Conservation (phyloP, 2,888 invertebrate genomes). For the Phlogophora meticulosa region DNA sequence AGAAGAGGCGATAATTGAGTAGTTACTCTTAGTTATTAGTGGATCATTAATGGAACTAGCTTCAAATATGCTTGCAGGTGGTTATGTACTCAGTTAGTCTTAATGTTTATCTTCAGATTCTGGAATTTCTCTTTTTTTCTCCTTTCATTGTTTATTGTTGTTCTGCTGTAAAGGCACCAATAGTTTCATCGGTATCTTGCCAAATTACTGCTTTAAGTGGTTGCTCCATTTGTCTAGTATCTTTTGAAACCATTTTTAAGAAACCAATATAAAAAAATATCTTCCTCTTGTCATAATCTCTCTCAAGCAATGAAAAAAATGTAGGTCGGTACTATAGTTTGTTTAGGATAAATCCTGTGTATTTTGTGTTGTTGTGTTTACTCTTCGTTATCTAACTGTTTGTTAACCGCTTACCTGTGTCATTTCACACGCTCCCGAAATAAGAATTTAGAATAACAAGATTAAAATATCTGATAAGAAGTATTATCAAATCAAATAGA, state of each 20-base stretch:
- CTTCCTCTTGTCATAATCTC: constrained; percentile 8
- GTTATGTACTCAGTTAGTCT: constrained; percentile 5
- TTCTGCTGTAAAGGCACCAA: neutral
- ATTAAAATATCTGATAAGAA: constrained; percentile 36
- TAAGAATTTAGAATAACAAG: constrained; percentile 35
- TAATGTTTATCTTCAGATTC: neutral
- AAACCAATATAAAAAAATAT: constrained; percentile 3
- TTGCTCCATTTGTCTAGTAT: neutral
- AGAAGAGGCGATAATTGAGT: constrained; percentile 39
- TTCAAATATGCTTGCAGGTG: constrained; percentile 6
- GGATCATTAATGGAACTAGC: constrained; percentile 28
- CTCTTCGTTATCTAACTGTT: constrained; percentile 53
- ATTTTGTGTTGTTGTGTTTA: constrained; percentile 37
- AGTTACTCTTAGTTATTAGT: constrained; percentile 19
- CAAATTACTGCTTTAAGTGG: neutral
- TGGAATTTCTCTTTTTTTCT: constrained; percentile 2
- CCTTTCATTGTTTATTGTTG: neutral
- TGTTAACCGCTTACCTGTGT: constrained; percentile 43
- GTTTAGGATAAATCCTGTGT: constrained; percentile 48
- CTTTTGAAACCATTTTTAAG: neutral
- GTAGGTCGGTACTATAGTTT: constrained; percentile 10
- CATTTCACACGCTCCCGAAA: constrained; percentile 55
- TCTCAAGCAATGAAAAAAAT: neutral
- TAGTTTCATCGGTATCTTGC: neutral
- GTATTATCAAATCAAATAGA: constrained; percentile 3